Conservation (phyloP, 2,113 vertebrate genomes). For the Oreochromis aureus region DNA sequence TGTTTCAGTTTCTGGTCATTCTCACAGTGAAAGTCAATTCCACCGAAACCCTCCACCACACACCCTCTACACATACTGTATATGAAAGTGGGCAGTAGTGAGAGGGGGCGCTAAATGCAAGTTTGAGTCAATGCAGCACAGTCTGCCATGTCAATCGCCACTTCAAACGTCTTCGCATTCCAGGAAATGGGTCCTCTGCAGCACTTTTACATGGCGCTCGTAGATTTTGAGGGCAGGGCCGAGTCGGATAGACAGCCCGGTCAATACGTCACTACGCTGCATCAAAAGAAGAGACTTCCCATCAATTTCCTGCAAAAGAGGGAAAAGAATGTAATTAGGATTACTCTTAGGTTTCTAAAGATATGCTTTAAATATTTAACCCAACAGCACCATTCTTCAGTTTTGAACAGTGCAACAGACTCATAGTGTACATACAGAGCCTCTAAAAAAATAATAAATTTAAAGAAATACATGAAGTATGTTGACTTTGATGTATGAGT, state of each 20-base stretch:
- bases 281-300: slow-evolving; percentile 88
- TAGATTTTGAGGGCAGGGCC: slow-evolving; percentile 91
- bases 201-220: slow-evolving; percentile 85
- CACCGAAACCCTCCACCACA: slow-evolving; percentile 6
- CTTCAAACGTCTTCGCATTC: slow-evolving; percentile 72
- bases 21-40: slow-evolving; percentile 54
- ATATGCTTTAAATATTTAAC: not conserved
- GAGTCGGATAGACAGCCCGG: slow-evolving; percentile 84
- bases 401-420: not conserved
- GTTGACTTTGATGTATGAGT: not conserved
- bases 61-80: slow-evolving; percentile 31
- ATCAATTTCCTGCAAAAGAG: slow-evolving; percentile 80
- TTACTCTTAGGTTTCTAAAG: not conserved
- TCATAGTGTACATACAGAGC: not conserved
- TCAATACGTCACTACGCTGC: slow-evolving; percentile 87
- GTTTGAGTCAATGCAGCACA: slow-evolving; percentile 10
- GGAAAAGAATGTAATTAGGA: not conserved
- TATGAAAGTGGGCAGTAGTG: slow-evolving; percentile 30
- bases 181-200: slow-evolving; percentile 87
- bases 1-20: slow-evolving; percentile 55
- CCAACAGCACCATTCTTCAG: not conserved
- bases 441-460: not conserved
- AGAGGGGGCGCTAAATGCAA: slow-evolving; percentile 42
- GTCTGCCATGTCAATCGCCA: not conserved
- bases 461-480: not conserved